Base-by-base conservation (phyloP, 2,113 vertebrate genomes). In the Mobula birostris region DNA sequence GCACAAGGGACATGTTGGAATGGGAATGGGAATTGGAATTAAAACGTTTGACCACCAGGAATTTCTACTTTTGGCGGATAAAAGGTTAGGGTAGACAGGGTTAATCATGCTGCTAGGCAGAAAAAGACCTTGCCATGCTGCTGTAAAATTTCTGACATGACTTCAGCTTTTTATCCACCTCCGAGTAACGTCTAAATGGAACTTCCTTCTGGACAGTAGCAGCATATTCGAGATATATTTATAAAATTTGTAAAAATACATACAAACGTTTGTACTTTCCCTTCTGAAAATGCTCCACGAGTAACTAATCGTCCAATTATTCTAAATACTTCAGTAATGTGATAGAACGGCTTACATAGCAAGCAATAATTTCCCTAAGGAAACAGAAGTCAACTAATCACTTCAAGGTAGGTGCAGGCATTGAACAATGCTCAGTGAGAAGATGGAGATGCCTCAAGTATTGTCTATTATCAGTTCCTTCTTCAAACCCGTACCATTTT, bases 301-400 rank as follows among this genome's bases (percentile, higher is more conserved):
- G 40, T 83, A 83, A 83, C 80, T 83, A 83, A 58, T 58, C 40
- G 48, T 83, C 80, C 80, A 83, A 83, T 83, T 83, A 83, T 58
- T 56, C 24, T 56, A 83, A 48, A 56, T 83, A 83, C 56, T 83
- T 83, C 80, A 83, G 80, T 48, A 56, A 48, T 56, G 80, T 83
- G 80, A 56, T 48, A 83, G 56, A 83, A 83, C 48, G 40, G 80
- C 19, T 83, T 19, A 58, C 19, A 83, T 21, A 83, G 56, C 48
- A 40, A 83, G 27, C 80, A 83, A 48, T 48, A 83, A 58, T 83
- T 56, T 83, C 80, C 48, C 56, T 56, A 83, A 56, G 8, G 21
- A 21, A 56, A 83, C 48, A 83, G 80, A 56, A 56, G 80, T 83
- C 80, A 83, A 83, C 24, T 8, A 77, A 85, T 48, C 48, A 85